Base-by-base conservation (phyloP, 2,888 invertebrate genomes). In the Scotopteryx bipunctaria region DNA sequence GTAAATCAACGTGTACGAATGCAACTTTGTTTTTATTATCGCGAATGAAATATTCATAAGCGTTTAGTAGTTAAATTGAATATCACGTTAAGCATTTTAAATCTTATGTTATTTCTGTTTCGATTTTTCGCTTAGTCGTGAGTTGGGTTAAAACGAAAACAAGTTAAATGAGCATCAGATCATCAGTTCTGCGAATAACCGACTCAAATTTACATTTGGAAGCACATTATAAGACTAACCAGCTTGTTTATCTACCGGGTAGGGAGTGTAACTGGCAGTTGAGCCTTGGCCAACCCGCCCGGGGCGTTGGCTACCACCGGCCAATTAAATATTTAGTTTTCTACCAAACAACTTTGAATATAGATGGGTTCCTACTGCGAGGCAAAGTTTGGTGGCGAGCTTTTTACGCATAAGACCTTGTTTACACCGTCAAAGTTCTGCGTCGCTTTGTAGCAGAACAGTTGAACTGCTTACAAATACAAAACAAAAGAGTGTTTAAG, bases 271-370 rank as follows among this genome's bases (percentile, higher is more conserved):
- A 45, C 46, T 45, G 54, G 49, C 59, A 38, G 49, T 54, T 53
- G 57, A 63, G 58, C 62, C 56, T 57, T 53, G 55, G 55, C 48
- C 56, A 44, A 57, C 47, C 45, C 35, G 56, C 58, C 57, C 29
- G 32, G 31, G 32, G 60, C 60, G 37, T 57, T 58, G 57, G 60
- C 58, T 60, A 54, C 60, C 51, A 53, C 55, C 31, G 31, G 29
- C 52, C 40, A 43, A 62, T 62, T 56, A 54, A 56, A 56, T 57
- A 53, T 53, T 49, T 25, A 46, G 29, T 50, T 47, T 32, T 40
- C 33, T 31, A 43, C 21, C 29, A 33, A 52, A 52, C 45, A 47
- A 42, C 42, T 47, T 53, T 32, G 32, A 52, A 49, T 37, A 42
- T 42, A 45, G 41, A 45, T 52, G 42, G 31, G 19, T 42, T 46